These are phyloP conservation scores for Nettapus auritus DNA, from an alignment of 2,113 vertebrate species.

Conservation along the genomic window DNA sequence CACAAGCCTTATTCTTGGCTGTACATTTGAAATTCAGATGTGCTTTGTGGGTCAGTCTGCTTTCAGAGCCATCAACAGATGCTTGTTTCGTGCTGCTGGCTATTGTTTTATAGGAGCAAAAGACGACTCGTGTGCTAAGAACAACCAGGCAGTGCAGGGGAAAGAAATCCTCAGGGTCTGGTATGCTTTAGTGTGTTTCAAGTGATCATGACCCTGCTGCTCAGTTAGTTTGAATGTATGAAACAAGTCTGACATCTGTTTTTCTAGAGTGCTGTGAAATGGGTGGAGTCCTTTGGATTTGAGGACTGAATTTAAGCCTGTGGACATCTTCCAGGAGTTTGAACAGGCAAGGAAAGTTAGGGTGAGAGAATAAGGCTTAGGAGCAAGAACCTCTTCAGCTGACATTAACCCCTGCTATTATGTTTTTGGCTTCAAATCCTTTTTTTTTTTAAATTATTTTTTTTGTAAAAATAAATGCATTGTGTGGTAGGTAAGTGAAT, in stretches of 20 bases:
- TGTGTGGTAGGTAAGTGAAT: background rate
- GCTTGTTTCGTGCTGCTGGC: background rate
- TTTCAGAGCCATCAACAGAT: background rate
- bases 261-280: background rate
- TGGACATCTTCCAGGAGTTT: background rate
- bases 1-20: background rate
- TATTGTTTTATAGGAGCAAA: background rate
- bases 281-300: accelerated
- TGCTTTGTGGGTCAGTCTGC: background rate
- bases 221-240: accelerated
- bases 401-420: background rate
- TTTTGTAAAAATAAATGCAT: background rate
- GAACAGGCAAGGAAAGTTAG: background rate
- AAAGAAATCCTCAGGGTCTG: background rate
- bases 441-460: too few relatives aligned
- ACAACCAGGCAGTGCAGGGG: background rate
- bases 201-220: background rate
- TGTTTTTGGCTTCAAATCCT: background rate
- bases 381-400: background rate
- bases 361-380: background rate
- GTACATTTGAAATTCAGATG: background rate
- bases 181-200: background rate
- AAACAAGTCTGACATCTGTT: background rate
- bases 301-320: background rate
- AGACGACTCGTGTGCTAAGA: accelerated